A percentile compares a stretch with the other conserved stretches of the same genome.
Conservation (phyloP, 2,113 vertebrate species). For the Engystomops pustulosus region DNA sequence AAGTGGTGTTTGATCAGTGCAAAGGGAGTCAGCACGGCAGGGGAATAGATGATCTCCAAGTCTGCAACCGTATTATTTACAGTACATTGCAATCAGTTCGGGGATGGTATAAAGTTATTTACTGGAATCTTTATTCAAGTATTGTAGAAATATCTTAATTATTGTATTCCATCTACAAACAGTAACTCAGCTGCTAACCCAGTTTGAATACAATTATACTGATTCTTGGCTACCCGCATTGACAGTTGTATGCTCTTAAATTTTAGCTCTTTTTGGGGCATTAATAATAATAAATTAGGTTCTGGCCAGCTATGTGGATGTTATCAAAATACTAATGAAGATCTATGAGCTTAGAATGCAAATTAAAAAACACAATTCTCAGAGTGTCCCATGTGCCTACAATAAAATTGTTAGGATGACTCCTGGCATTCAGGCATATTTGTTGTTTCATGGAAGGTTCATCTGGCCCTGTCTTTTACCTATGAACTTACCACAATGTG, state of each 20-base stretch:
- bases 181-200: constrained; percentile 7
- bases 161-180: constrained; percentile 11
- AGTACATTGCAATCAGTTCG: too few species aligned
- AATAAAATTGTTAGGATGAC: constrained; percentile 3
- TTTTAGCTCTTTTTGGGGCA: constrained; percentile 3
- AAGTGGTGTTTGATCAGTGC: too few species aligned
- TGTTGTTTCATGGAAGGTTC: not conserved
- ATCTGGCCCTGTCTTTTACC: not conserved
- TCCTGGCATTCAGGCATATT: constrained; percentile 16
- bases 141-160: not conserved
- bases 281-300: constrained; percentile 13
- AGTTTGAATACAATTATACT: constrained; percentile 17
- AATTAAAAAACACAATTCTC: constrained; percentile 26
- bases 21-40: too few species aligned
- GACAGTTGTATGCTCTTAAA: not conserved
- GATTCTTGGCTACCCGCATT: not conserved
- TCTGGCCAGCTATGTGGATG: constrained; percentile 7
- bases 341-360: constrained; percentile 9
- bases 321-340: constrained; percentile 10
- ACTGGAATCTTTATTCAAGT: not conserved
- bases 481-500: constrained; percentile 19
- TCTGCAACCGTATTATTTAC: too few species aligned
- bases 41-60: too few species aligned
- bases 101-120: too few species aligned
- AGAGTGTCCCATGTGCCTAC: not conserved